Conservation (phyloP, 2,797 vertebrate species). For the Rhadinocentrus ornatus region DNA sequence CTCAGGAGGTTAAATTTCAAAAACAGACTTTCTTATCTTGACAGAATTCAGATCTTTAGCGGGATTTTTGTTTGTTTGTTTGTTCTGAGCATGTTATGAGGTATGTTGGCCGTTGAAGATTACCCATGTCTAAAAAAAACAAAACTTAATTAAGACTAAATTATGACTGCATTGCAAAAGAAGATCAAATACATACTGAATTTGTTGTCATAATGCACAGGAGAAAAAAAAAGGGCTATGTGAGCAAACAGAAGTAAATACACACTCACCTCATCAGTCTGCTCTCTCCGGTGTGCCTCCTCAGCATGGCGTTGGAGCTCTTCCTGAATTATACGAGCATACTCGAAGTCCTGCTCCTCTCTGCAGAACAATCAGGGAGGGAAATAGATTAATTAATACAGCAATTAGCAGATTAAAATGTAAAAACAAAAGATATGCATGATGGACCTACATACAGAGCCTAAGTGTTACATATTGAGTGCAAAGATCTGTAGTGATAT, state of each 20-base stretch:
- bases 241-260: neutral
- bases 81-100: neutral
- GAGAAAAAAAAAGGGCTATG: neutral
- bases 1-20: neutral
- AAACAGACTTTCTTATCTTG: neutral
- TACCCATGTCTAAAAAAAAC: too few relatives aligned
- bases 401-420: neutral
- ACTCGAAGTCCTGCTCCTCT: constrained; percentile 82
- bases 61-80: neutral
- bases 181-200: neutral
- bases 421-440: constrained; percentile 12
- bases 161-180: constrained; percentile 4
- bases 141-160: neutral
- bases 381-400: neutral
- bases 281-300: constrained; percentile 76
- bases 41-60: neutral
- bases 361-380: constrained; percentile 50
- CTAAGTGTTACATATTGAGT: neutral
- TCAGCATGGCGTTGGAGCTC: constrained; percentile 78
- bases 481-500: neutral
- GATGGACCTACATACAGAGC: neutral
- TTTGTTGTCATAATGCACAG: neutral
- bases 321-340: constrained; percentile 80
- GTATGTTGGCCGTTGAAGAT: neutral
- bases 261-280: constrained; percentile 77